A percentile compares a stretch with the other conserved stretches of the same genome.
These are phyloP conservation scores for Pristionchus arcanus DNA, from an alignment of 2,888 invertebrate genomes.

Conservation along the genomic window DNA sequence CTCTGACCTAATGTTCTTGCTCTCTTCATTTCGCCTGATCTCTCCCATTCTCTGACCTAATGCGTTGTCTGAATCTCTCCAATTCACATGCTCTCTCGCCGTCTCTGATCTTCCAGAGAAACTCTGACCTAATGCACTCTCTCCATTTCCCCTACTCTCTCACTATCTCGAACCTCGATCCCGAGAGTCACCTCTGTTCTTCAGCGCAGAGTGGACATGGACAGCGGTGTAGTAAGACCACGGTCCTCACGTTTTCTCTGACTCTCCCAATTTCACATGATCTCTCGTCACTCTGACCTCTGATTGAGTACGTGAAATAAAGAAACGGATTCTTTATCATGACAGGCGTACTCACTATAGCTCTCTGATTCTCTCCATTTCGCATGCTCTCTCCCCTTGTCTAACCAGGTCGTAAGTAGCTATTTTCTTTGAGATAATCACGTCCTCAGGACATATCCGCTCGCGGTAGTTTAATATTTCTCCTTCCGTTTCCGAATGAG, in stretches of 20 bases:
- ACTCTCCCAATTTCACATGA: no score
- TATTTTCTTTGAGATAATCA: background rate
- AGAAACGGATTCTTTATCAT: no score
- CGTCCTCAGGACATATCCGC: background rate
- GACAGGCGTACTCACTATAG: no score
- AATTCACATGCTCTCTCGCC: background rate
- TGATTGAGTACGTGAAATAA: no score
- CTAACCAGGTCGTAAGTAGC: no score
- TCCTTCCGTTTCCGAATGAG: background rate
- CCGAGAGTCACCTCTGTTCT: conserved; percentile 2
- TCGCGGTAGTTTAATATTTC: background rate
- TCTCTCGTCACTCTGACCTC: no score
- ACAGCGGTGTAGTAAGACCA: background rate
- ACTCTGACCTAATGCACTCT: background rate
- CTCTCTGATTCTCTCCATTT: no score
- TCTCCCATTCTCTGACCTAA: background rate
- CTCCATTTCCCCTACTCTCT: background rate
- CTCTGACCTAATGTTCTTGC: no score
- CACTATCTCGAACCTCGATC: background rate
- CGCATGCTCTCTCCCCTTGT: no score
- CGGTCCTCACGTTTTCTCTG: background rate
- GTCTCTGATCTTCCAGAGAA: background rate
- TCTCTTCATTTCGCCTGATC: background rate
- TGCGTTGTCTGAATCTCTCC: background rate
- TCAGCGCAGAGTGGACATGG: conserved; percentile 11